Base-by-base conservation (phyloP, 1,140 invertebrate genomes). In the Drosophila funebris region DNA sequence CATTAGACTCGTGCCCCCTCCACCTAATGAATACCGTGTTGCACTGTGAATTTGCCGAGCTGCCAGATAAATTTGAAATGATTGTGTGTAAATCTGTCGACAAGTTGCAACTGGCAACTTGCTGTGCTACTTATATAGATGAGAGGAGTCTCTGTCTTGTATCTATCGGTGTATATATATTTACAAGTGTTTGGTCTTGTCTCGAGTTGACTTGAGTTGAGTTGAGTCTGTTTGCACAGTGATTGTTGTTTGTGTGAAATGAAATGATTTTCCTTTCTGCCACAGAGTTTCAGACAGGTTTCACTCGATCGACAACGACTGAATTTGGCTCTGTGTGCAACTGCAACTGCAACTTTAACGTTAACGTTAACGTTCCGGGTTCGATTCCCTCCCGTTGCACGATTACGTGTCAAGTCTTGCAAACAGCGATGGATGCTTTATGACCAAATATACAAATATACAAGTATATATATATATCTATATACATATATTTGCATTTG, bases 11-110 rank as follows among this genome's bases (percentile, higher is more conserved):
- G 4, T n/a, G 8, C 11, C 22, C 20, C n/a, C n/a, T 13, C 4
- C n/a, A 24, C 11, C 22, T 3, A 13, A 46, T 13, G 36, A 33
- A 33, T 33, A 4, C 7, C 29, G 11, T 11, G 3, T 0, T 7
- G 54, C 39, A 57, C 20, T 27, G 54, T 27, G 54, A 37, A 13
- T 16, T 16, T 39, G 33, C 18, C 39, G 24, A 8, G 53, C 22
- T 14, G 53, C 53, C 4, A 61, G 56, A 33, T 61, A 64, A 53
- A 50, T 80, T 72, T 80, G 43, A 76, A 48, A 63, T 69, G 70
- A 84, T 84, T 84, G 81, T 84, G 83, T 84, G 81, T 84, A 84
- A 79, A 80, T 84, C 80, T 71, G 78, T 81, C 80, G 71, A 78
- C 79, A 71, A 66, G 29, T 71, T 71, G 13, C 64, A 64, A 56